Conservation (phyloP, 2,113 vertebrate genomes). For the Copsychus sechellarum region DNA sequence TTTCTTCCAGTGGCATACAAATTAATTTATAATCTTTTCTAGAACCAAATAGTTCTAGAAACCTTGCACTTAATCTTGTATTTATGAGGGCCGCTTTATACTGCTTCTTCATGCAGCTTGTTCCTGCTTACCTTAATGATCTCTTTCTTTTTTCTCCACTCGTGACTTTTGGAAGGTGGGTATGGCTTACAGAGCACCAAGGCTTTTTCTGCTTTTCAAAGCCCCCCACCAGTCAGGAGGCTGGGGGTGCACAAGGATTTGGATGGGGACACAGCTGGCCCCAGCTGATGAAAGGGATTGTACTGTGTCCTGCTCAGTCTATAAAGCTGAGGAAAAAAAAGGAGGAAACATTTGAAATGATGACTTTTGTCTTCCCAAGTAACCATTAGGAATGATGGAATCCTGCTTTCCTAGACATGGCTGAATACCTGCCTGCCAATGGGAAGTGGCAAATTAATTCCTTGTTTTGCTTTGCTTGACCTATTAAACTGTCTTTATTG, state of each 20-base stretch:
- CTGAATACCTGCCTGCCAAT: neutral
- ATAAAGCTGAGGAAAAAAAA: neutral
- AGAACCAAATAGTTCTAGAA: neutral
- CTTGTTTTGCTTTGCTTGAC: neutral
- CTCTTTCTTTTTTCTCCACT: neutral
- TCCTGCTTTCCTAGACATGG: neutral
- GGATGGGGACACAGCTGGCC: neutral
- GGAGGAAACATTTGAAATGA: neutral
- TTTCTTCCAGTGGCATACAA: neutral
- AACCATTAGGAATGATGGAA: neutral
- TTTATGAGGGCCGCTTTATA: neutral
- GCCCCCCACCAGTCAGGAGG: neutral
- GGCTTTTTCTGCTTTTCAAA: neutral
- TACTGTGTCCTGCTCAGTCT: accelerated
- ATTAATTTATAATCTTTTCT: neutral
- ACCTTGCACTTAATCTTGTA: accelerated
- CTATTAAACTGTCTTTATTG: neutral
- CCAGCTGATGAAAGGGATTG: neutral
- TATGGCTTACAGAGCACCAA: neutral
- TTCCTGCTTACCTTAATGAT: neutral
- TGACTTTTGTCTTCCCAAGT: neutral
- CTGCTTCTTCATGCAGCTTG: neutral
- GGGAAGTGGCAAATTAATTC: neutral
- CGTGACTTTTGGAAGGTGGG: neutral
- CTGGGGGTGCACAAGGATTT: neutral